Percentiles rank a stretch among this genome's conserved stretches.
phyloP scores from a whole-genome alignment of 2,797 vertebrate species.

The Crocodylus rhombifer region DNA sequence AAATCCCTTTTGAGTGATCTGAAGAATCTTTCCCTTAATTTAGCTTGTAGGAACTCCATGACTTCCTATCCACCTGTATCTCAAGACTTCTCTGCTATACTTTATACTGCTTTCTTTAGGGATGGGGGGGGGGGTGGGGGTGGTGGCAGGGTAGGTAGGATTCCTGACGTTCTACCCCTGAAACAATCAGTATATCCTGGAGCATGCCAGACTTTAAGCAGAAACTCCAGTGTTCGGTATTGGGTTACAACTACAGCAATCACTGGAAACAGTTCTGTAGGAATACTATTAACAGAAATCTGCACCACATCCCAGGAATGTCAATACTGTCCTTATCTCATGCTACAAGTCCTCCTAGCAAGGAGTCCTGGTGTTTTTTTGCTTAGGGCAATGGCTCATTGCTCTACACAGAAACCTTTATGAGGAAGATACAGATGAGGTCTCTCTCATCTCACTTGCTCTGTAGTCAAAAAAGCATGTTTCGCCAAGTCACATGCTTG shows the following conservation, averaged over 20 bases:
- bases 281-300: rapidly evolving
- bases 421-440: not conserved
- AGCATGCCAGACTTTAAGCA: too few species aligned
- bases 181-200: rapidly evolving
- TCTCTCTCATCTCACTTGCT: rapidly evolving
- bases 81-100: not conserved
- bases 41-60: not conserved
- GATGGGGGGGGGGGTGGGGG: not conserved
- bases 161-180: rapidly evolving
- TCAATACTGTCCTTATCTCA: rapidly evolving
- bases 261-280: not conserved
- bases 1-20: not conserved
- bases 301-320: rapidly evolving
- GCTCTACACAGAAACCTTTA: not conserved
- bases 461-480: rapidly evolving
- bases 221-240: too few species aligned
- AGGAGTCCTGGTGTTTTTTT: not conserved
- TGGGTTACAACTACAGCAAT: rapidly evolving
- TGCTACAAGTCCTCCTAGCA: rapidly evolving
- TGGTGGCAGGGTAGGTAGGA: rapidly evolving
- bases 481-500: not conserved
- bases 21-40: rapidly evolving
- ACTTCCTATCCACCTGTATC: not conserved
- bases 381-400: not conserved
- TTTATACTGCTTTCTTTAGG: not conserved